Evolutionary conservation across 2,797 vertebrate species (phyloP).

Genomic region (Pteropus rufus): DNA sequence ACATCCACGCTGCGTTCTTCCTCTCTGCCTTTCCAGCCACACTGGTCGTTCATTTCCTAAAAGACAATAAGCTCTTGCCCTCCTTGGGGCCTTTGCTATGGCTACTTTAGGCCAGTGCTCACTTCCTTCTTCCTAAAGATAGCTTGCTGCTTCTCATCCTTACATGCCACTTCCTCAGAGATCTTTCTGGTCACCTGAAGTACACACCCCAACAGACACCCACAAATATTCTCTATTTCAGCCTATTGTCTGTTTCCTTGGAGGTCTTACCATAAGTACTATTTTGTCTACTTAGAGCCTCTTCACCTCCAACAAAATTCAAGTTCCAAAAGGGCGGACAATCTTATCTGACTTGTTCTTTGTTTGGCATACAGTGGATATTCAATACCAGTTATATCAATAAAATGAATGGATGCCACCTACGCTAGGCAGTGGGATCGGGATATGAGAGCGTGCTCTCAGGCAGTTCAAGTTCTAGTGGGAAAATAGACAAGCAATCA

Average conservation of each 20-base stretch:
- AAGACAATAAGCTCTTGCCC: background rate
- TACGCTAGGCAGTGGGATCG: background rate
- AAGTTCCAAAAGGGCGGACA: slow-evolving; percentile 20
- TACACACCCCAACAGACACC: background rate
- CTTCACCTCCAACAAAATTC: background rate
- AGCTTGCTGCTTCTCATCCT: background rate
- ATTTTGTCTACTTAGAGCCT: background rate
- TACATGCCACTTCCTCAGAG: background rate
- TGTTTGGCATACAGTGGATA: background rate
- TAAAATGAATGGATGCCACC: background rate
- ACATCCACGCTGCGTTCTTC: background rate
- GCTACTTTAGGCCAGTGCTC: background rate
- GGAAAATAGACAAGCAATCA: background rate
- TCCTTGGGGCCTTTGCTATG: background rate
- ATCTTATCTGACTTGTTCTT: background rate
- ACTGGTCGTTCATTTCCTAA: slow-evolving; percentile 16
- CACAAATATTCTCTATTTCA: background rate
- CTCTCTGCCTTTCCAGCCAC: background rate
- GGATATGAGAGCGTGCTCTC: background rate
- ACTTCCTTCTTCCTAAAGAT: background rate
- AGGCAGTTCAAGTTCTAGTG: background rate
- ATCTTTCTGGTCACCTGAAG: background rate
- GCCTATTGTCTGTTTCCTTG: background rate
- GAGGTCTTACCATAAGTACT: background rate
- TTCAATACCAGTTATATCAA: background rate